These are phyloP conservation scores for Drosophila funebris DNA, from an alignment of 1,140 invertebrate species.

Conservation along the genomic window DNA sequence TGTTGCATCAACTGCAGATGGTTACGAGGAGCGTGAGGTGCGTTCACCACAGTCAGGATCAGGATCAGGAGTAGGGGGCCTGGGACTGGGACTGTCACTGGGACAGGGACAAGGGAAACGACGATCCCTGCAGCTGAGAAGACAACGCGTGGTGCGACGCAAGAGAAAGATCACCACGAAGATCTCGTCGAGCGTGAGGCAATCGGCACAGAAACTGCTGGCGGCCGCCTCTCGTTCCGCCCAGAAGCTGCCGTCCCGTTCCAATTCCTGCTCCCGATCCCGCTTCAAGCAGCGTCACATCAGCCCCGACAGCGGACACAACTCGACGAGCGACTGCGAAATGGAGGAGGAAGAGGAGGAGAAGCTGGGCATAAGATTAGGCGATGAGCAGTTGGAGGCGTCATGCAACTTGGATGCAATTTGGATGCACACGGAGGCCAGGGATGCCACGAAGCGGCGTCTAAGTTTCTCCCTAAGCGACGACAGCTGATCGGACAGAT, in stretches of 20 bases:
- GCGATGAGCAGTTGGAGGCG: constrained; percentile 48
- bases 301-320: constrained; percentile 80
- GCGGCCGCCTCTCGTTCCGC: constrained; percentile 48
- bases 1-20: background rate
- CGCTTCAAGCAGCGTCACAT: constrained; percentile 52
- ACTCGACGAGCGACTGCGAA: constrained; percentile 73
- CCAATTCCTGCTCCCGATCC: background rate
- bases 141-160: constrained; percentile 74
- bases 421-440: constrained; percentile 52
- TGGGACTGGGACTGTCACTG: too few relatives aligned
- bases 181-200: constrained; percentile 63
- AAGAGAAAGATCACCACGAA: constrained; percentile 70
- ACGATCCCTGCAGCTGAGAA: constrained; percentile 53
- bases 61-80: background rate
- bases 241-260: constrained; percentile 29
- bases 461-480: constrained; percentile 66
- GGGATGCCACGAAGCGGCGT: constrained; percentile 74
- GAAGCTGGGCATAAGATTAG: constrained; percentile 15
- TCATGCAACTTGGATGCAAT: constrained; percentile 59
- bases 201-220: constrained; percentile 70
- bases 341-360: constrained; percentile 44
- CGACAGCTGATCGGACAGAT: constrained; percentile 30
- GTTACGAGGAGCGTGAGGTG: constrained; percentile 59
- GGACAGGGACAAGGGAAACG: constrained; percentile 30
- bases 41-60: constrained; percentile 24